Percentiles rank a stretch among this genome's conserved stretches.
Evolutionary conservation across 1,140 invertebrate species (phyloP).

Genomic region (Cydia strobilella): DNA sequence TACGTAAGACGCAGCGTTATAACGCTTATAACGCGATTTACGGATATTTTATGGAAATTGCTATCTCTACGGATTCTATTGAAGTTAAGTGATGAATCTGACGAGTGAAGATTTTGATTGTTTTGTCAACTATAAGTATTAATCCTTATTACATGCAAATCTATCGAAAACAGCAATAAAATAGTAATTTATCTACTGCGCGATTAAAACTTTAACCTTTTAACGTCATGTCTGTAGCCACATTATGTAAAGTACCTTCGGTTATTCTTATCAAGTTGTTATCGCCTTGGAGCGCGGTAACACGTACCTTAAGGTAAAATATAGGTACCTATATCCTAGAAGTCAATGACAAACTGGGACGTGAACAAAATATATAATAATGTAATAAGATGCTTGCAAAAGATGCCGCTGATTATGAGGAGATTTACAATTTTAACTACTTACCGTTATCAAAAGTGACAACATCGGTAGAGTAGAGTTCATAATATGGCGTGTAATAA

Average conservation of each 20-base stretch:
- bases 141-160: background rate
- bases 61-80: no score
- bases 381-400: conserved; percentile 2
- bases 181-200: background rate
- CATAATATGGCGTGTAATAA: no score
- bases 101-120: no score
- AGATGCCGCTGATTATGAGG: background rate
- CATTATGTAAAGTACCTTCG: background rate
- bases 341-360: conserved; percentile 8
- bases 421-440: no score
- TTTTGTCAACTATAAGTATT: background rate
- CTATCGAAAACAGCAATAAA: background rate
- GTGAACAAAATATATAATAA: conserved; percentile 20
- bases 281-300: conserved; percentile 8
- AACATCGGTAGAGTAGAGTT: no score
- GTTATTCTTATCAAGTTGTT: conserved; percentile 25
- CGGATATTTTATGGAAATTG: no score
- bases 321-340: conserved; percentile 1
- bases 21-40: no score
- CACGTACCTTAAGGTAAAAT: conserved; percentile 21
- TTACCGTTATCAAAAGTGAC: no score
- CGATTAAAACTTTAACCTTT: background rate
- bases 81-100: no score
- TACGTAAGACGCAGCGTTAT: no score
- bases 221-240: background rate